These are phyloP conservation scores for Arnoldichthys spilopterus DNA, from an alignment of 2,797 vertebrate genomes.

Conservation along the genomic window DNA sequence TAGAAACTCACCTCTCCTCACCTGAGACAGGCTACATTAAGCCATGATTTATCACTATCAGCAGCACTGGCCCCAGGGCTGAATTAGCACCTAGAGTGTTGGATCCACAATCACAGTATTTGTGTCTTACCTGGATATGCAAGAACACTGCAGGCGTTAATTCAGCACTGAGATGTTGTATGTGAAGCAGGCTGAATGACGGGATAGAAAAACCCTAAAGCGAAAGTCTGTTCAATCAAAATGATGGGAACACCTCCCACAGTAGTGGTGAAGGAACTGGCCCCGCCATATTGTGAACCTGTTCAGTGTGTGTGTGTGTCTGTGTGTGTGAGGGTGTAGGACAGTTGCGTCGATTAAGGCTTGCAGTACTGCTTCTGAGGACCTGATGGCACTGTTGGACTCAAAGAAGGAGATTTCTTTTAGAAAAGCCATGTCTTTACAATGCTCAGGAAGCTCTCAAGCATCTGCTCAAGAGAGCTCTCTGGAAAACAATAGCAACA, in stretches of 20 bases:
- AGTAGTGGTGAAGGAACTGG: neutral
- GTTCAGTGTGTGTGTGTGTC: neutral
- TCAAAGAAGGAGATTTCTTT: slow-evolving; percentile 58
- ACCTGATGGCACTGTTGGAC: slow-evolving; percentile 79
- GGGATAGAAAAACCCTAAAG: neutral
- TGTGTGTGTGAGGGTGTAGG: neutral
- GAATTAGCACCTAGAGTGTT: neutral
- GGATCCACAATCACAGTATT: neutral
- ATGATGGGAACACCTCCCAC: no score
- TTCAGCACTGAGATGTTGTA: neutral
- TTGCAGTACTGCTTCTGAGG: slow-evolving; percentile 60
- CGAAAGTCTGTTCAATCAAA: neutral
- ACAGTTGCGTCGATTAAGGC: neutral
- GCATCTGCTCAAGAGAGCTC: slow-evolving; percentile 48
- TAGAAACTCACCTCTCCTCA: neutral
- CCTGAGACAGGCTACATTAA: neutral
- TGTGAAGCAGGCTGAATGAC: neutral
- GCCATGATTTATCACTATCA: neutral
- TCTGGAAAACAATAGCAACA: slow-evolving; percentile 49
- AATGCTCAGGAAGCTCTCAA: slow-evolving; percentile 31
- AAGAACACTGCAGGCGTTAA: neutral
- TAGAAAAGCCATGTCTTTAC: slow-evolving; percentile 35
- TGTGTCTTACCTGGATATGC: neutral
- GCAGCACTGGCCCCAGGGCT: neutral
- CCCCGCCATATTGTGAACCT: neutral